Base-by-base conservation (phyloP, 2,888 invertebrate genomes). In the Drosophila merina region DNA sequence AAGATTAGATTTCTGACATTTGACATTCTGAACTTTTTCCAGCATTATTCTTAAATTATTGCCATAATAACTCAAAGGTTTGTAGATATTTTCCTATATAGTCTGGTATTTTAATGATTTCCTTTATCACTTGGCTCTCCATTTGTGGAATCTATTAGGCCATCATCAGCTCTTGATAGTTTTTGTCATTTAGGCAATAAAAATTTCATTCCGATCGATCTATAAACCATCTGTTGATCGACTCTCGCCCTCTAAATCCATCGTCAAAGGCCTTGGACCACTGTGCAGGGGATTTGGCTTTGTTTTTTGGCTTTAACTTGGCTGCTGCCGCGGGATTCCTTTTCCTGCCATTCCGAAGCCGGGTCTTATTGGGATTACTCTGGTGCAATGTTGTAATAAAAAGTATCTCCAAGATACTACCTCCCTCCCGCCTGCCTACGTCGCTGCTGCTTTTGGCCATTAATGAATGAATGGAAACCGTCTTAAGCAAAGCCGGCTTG, bases 301-400 rank as follows among this genome's bases (percentile, higher is more conserved):
- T 76, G 60, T 62, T 56, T 76, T 71, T 59, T 51, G 57, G 51
- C 48, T 59, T 58, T 59, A 50, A 58, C 62, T 57, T 57, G 49
- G 28, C 14, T n/a, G 36, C 4, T 12, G 36, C 30, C 20, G 20
- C 20, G 2, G 14, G 36, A 30, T 44, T 28, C 28, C 28, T 28
- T 2, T 4, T 6, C 28, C 64, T 64, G 57, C 50, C 70, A 50
- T 51, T 56, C 62, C 62, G 71, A 75, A 72, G 75, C 68, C 74
- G 51, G 74, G 74, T 81, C 76, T 84, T 86, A 84, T 78, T 71
- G 70, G 87, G 87, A 81, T 86, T 81, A 86, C 57, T 60, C 76
- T 74, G 74, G 57, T 78, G 85, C 86, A 77, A 74, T 76, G 74
- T 64, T 74, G 57, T 88, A 80, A 84, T 84, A 86, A 84, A 84